Conservation (phyloP, 2,113 vertebrate genomes). For the Gorsachius goisagi region DNA sequence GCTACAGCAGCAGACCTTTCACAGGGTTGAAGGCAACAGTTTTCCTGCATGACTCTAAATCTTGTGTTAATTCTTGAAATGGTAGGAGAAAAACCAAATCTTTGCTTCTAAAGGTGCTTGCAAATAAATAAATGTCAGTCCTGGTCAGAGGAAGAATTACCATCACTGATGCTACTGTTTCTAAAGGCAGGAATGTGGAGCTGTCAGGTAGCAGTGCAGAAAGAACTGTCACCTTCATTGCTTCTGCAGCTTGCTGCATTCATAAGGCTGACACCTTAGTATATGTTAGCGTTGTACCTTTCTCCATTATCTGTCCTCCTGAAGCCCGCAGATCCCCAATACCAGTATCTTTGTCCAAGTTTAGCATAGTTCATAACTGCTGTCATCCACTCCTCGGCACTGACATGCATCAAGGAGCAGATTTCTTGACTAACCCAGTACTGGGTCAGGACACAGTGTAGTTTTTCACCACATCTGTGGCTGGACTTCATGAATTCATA, state of each 20-base stretch:
- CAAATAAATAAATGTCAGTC: not conserved
- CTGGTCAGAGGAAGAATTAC: not conserved
- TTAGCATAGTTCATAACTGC: not conserved
- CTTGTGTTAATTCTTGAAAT: not conserved
- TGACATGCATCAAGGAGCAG: rapidly evolving
- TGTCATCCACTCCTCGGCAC: not conserved
- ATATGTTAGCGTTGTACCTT: rapidly evolving
- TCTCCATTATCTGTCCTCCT: not conserved
- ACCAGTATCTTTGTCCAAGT: not conserved
- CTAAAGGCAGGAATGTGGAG: not conserved
- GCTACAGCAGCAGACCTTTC: not conserved
- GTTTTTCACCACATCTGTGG: not conserved
- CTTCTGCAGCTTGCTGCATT: not conserved
- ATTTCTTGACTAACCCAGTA: not conserved
- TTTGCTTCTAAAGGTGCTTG: not conserved
- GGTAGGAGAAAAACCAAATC: not conserved
- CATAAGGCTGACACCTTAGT: not conserved
- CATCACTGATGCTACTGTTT: not conserved
- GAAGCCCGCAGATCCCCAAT: not conserved
- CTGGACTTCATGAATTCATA: not conserved
- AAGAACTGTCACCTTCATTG: not conserved
- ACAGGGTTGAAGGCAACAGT: not conserved
- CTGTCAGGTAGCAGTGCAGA: not conserved
- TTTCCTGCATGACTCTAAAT: not conserved
- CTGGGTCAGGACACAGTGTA: not conserved